Percentiles rank a stretch among this genome's conserved stretches.
phyloP scores from a whole-genome alignment of 2,113 vertebrate genomes.

The Caracal caracal region DNA sequence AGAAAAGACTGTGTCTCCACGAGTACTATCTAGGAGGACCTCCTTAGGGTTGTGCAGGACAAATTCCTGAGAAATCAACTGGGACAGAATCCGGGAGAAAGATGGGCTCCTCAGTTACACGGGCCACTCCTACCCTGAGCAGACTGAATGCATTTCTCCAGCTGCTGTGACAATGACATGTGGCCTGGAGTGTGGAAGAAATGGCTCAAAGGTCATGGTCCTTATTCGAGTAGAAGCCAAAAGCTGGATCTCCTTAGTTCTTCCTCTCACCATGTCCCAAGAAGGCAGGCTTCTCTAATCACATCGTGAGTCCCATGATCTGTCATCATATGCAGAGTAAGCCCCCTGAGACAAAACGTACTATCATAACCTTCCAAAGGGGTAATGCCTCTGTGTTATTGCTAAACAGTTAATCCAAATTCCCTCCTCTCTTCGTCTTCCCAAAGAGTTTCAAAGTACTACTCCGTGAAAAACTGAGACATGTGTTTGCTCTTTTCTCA shows the following conservation, averaged over 20 bases:
- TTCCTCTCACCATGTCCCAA: background rate
- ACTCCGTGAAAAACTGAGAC: background rate
- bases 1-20: background rate
- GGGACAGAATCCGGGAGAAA: background rate
- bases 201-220: slow-evolving; percentile 14
- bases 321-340: background rate
- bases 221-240: background rate
- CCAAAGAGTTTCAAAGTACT: background rate
- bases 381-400: background rate
- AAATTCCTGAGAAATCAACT: background rate
- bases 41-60: background rate
- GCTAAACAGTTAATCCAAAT: background rate
- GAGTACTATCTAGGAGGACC: background rate
- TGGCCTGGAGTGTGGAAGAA: background rate
- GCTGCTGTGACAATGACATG: slow-evolving; percentile 14
- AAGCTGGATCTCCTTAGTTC: background rate
- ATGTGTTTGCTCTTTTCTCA: background rate
- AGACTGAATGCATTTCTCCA: background rate
- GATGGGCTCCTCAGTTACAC: background rate
- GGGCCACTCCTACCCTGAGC: background rate
- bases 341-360: background rate
- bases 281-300: background rate
- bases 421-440: background rate
- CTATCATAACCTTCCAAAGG: background rate
- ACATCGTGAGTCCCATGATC: fast-evolving